Base-by-base conservation (phyloP, 2,797 vertebrate species). In the Gadopsis marmoratus region DNA sequence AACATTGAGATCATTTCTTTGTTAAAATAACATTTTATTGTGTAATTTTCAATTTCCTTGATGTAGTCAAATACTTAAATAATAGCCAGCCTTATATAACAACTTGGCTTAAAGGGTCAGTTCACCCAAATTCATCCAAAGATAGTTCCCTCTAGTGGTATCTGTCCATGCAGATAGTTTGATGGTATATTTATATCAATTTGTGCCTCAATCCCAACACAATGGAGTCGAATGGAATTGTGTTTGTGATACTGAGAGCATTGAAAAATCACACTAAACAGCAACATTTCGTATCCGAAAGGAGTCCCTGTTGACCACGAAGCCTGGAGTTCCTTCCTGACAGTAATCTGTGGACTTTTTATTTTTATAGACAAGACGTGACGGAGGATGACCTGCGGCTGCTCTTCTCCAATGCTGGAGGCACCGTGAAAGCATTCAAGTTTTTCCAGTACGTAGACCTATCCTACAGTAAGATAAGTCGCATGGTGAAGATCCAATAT, bases 381-480 rank as follows among this genome's bases (percentile, higher is more conserved):
- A 95, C 96, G 13, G 98, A 99, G 94, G 98, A 99, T 26, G 97
- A 98, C 89, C 96, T 99, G 80, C 94, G 96, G 85, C 96, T 97
- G 88, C 94, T 99, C 73, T 99, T 99, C 93, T 96, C 96, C 85
- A 99, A 99, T 86, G 96, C 97, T 81, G 97, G 97, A 71, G 97
- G 97, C 94, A 97, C 96, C 88, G 98, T 99, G 91, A 99, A 98
- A 95, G 98, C 97, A 13, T 98, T 99, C 94, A 99, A 98, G 89
- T 99, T 99, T 95, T 99, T 99, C 94, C 97, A 99, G 97, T 99
- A 97, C 92, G 97, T 93, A 61, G 14, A 64, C 33, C 11, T 8
- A 11, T 39, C 62, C n/a, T 1, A 5, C 45, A 23, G 5, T 26
- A 4, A 21, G 0, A 21, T n/a, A 19, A 47, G 12, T 23, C 5